Evolutionary conservation across 1,140 invertebrate species (phyloP), one percentile per base, ranked within the genome.

Genomic region (Drosophila arizonae): DNA sequence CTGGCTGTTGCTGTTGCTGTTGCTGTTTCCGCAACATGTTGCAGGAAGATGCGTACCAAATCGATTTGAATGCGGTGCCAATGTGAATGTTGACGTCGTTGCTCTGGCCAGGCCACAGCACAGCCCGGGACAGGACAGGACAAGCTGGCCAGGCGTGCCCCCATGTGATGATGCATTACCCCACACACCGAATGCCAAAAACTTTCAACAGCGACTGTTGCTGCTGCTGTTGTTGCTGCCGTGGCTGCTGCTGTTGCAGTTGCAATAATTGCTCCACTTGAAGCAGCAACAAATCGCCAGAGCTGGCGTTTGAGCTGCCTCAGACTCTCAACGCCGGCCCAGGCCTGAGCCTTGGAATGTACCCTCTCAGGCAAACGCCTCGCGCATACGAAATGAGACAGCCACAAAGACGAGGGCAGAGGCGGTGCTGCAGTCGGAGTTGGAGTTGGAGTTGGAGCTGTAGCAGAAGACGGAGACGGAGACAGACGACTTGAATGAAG

Each of bases 11-110:
- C 58, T 50, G 65, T 62, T 71, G 74, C 76, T 76, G 68, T 60
- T 46, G 68, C 67, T 60, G 76, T 79, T 82, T 77, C 77, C 75
- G 77, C 75, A 77, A 81, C 79, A 77, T 81, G 76, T 79, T 76
- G 79, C 81, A 84, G 82, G 84, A 84, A 84, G 84, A 87, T 88
- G 82, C 82, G 84, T 82, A 84, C 84, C 76, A 71, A 87, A 87
- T 86, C 79, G 79, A 86, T 88, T 87, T 87, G 84, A 81, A 78
- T 79, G 79, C 56, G 65, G 21, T 80, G 77, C 69, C 62, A 62
- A 68, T 72, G 69, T 58, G 56, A 41, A 56, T 54, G 52, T 21
- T 30, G 50, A 54, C 56, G 64, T 62, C 54, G 46, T 52, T 28
- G 57, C 24, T n/a, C 36, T 36, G 33, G 50, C 51, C 41, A 41